Evolutionary conservation across 2,113 vertebrate genomes (phyloP), one percentile per base, ranked within the genome.

Genomic region (Nyctereutes procyonoides): DNA sequence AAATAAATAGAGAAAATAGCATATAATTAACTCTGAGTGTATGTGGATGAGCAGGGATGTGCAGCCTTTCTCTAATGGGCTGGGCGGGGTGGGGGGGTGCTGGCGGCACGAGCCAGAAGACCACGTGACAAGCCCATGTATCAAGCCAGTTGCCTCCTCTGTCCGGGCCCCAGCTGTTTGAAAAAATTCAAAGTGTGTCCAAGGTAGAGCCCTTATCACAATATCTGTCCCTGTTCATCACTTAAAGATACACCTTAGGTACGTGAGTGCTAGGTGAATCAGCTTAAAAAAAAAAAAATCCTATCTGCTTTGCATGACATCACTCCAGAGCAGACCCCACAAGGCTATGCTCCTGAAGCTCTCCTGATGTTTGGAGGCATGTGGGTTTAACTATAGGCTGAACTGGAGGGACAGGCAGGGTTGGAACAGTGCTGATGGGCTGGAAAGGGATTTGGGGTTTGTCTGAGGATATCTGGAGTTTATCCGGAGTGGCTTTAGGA

Each of bases 1-100:
- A 95, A 89, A 93, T 96, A 90, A 93, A 93, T 95, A 62, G 90
- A 95, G 95, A 89, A 94, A 89, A 95, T 93, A 90, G 88, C 90
- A 38, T 92, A 24, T 94, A 94, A 97, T 97, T 97, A 97, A 43
- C 88, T 92, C 81, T 30, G 38, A 92, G 88, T 62, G 55, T 7
- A 2, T 77, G 74, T 6, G 87, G 69, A 51, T 90, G 90, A 53
- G 87, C 5, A 1, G 28, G 58, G 87, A 12, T n/a, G 38, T 63
- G 43, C 73, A 26, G 48, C 35, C 51, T 92, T 24, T 90, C 53
- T 90, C 77, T 55, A 86, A 62, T n/a, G 51, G 79, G 48, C 38
- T 60, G 26, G 22, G 86, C 35, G 62, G 7, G 19, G 14, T 79
- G 30, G 2, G 24, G 24, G 24, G 26, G 43, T 2, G 43, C 43